Evolutionary conservation across 2,113 vertebrate species (phyloP), one percentile per base, ranked within the genome.

Genomic region (Nibea albiflora): DNA sequence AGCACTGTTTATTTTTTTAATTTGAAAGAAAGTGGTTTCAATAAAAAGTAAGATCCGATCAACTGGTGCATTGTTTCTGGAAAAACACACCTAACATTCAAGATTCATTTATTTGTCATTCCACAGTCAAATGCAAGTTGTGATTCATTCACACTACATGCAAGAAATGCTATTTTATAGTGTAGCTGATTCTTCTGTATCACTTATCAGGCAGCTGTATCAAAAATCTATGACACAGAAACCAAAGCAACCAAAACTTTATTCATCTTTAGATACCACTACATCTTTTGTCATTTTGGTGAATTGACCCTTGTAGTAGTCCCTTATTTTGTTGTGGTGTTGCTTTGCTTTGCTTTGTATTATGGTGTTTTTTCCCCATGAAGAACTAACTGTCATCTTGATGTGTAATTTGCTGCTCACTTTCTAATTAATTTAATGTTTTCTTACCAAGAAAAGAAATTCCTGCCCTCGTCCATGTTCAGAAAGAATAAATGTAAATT

Each of bases 281-380:
- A 39, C 35, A 35, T 20, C 26, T 52, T 52, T 82, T 52, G 20
- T 52, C 16, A 47, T 44, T 71, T 67, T 1, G 22, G 11, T 73
- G 72, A 80, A 80, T 54, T 80, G 58, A 64, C 49, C 35, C 39
- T 42, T 53, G 35, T 39, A 39, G 35, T 39, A 15, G 14, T 11
- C 44, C 44, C 28, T 42, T 9, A 17, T 44, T 61, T 8, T 74
- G 9, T 49, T 22, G 2, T 56, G 14, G 14, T 42, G 46, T 50
- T 75, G 56, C 17, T 50, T 20, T 73, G n/a, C 42, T 50, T 19
- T 73, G n/a, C 42, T 35, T 64, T 76, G 10, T 14, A 57, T 58
- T 16, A 24, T 24, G 10, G 11, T 70, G n/a, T 39, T 16, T 65
- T 39, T 24, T 5, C 19, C 42, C 22, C 15, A 6, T 24, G n/a